A percentile compares a stretch with the other conserved stretches of the same genome.
phyloP scores from a whole-genome alignment of 2,888 invertebrate genomes.

The Limnephilus rhombicus region DNA sequence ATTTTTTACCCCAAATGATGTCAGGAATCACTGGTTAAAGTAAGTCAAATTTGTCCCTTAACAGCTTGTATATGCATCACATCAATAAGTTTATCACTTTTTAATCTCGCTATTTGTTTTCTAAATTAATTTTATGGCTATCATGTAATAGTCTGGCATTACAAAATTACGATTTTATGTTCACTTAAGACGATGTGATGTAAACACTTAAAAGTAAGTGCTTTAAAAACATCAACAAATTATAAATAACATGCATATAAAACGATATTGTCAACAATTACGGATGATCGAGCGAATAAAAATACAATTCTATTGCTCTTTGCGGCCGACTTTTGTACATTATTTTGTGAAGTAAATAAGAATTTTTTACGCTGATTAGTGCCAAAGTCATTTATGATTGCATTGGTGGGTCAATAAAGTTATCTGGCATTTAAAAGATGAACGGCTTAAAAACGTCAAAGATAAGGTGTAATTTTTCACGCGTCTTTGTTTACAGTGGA shows the following conservation, averaged over 20 bases:
- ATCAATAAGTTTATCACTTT: neutral
- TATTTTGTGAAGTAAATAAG: neutral
- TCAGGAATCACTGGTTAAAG: no score
- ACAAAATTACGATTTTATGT: neutral
- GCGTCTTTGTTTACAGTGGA: neutral
- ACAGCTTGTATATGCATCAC: neutral
- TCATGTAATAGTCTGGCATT: neutral
- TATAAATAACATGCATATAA: neutral
- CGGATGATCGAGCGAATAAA: neutral
- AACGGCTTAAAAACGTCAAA: neutral
- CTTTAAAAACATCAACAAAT: neutral
- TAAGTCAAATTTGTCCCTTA: no score
- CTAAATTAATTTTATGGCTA: neutral
- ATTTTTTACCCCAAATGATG: no score
- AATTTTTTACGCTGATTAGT: neutral
- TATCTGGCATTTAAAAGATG: neutral
- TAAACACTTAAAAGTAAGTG: neutral
- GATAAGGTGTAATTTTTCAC: neutral
- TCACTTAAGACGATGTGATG: neutral
- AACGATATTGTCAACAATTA: neutral
- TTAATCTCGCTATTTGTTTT: neutral
- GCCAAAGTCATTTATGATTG: neutral
- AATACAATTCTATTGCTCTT: neutral
- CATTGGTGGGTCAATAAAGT: neutral
- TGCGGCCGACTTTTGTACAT: neutral